These are phyloP conservation scores for Microtus oregoni DNA, from an alignment of 2,113 vertebrate genomes.

Conservation along the genomic window DNA sequence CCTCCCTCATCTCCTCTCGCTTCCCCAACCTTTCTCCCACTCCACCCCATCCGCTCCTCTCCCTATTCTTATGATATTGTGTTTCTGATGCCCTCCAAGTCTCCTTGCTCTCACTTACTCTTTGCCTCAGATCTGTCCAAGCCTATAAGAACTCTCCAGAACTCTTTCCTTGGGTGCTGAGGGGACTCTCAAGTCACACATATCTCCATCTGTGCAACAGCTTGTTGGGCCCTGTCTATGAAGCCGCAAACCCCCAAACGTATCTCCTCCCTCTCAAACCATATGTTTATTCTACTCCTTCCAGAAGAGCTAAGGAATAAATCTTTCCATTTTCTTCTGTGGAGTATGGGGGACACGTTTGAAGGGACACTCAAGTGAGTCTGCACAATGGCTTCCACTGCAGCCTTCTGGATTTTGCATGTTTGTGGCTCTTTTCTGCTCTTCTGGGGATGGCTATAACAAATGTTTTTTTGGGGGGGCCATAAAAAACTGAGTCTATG, in stretches of 20 bases:
- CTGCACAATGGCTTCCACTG: not conserved
- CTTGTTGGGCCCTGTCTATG: not conserved
- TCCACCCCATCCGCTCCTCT: too few relatives aligned
- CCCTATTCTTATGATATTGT: not conserved
- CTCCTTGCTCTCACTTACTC: not conserved
- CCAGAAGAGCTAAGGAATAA: not conserved
- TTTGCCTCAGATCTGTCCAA: not conserved
- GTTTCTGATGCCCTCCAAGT: not conserved
- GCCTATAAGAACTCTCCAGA: not conserved
- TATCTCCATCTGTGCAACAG: not conserved
- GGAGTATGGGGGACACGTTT: not conserved
- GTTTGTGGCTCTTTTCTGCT: not conserved
- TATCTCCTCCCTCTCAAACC: not conserved
- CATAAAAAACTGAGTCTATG: conserved; percentile 3
- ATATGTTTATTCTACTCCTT: not conserved
- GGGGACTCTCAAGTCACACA: not conserved
- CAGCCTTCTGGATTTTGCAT: not conserved
- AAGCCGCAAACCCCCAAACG: not conserved
- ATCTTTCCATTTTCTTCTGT: not conserved
- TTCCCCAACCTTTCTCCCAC: too few relatives aligned
- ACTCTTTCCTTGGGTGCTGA: not conserved
- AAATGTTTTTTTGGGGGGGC: not conserved
- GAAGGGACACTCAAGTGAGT: not conserved
- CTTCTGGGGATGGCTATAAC: not conserved
- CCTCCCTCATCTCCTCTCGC: too few relatives aligned